Evolutionary conservation across 2,113 vertebrate species (phyloP).

Genomic region (Lepus americanus): DNA sequence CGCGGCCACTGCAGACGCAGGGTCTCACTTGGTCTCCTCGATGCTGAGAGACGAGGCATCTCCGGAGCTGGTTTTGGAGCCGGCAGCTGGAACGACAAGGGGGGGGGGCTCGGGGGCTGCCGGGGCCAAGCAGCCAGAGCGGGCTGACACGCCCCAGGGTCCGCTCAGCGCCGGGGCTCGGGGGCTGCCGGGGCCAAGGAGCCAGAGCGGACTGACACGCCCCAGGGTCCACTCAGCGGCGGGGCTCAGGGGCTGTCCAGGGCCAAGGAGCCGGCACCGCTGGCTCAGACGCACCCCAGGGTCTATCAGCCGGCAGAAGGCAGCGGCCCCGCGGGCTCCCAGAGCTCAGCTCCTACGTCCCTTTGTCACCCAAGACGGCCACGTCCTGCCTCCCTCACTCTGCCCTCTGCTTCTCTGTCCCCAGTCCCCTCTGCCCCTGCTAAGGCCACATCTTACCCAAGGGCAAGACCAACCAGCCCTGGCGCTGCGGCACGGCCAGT

Average conservation of each 20-base stretch:
- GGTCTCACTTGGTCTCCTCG: conserved; percentile 93
- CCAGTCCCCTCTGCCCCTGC: background rate
- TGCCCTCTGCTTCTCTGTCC: background rate
- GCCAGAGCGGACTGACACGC: background rate
- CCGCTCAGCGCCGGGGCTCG: too few species aligned
- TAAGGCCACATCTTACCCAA: background rate
- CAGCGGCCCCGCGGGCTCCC: background rate
- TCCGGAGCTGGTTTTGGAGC: conserved; percentile 90
- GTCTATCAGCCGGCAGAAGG: background rate
- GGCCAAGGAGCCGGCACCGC: background rate
- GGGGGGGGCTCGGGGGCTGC: too few species aligned
- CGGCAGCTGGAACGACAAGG: conserved; percentile 78
- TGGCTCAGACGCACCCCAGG: background rate
- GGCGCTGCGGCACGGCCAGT: background rate
- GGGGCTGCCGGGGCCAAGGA: background rate
- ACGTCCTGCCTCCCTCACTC: background rate
- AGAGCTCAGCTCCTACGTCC: background rate
- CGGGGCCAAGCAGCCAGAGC: background rate
- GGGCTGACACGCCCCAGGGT: background rate
- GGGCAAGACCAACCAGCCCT: background rate
- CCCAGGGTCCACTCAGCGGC: background rate
- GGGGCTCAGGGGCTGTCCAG: too few species aligned
- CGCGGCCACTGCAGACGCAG: too few species aligned
- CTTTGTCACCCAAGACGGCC: background rate
- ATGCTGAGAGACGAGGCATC: conserved; percentile 94